Percentiles rank a stretch among this genome's conserved stretches.
Conservation (phyloP, 2,113 vertebrate species). For the Prionailurus bengalensis region DNA sequence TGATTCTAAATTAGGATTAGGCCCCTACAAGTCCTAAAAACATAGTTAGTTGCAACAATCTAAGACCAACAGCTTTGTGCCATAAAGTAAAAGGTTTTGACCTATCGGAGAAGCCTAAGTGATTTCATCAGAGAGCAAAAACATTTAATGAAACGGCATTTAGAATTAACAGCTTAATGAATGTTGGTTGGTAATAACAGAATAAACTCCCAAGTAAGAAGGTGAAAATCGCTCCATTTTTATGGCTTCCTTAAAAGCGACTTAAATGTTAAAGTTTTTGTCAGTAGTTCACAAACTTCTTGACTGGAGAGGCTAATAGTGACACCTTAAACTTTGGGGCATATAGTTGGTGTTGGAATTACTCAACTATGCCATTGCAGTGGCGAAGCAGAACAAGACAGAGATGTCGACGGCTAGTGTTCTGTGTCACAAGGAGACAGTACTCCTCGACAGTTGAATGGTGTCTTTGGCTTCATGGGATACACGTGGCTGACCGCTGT, state of each 20-base stretch:
- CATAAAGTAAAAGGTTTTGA: not conserved
- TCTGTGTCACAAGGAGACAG: no score
- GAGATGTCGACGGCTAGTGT: not conserved
- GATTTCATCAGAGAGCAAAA: not conserved
- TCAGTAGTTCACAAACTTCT: no score
- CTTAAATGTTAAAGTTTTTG: not conserved
- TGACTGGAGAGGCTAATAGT: not conserved
- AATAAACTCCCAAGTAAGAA: not conserved
- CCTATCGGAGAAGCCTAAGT: not conserved
- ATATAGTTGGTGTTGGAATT: accelerated
- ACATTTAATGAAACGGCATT: not conserved
- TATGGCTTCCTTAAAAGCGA: not conserved
- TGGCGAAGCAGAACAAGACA: accelerated
- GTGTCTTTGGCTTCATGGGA: accelerated
- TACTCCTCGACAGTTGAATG: accelerated
- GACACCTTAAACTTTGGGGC: not conserved
- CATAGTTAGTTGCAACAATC: not conserved
- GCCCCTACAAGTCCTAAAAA: not conserved
- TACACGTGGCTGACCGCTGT: accelerated
- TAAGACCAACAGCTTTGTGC: not conserved
- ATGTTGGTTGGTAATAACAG: not conserved
- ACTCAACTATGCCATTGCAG: not conserved
- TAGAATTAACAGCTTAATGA: not conserved
- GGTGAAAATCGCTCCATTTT: not conserved
- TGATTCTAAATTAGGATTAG: not conserved